Conservation (phyloP, 2,888 invertebrate species). For the Lydus trimaculatus region DNA sequence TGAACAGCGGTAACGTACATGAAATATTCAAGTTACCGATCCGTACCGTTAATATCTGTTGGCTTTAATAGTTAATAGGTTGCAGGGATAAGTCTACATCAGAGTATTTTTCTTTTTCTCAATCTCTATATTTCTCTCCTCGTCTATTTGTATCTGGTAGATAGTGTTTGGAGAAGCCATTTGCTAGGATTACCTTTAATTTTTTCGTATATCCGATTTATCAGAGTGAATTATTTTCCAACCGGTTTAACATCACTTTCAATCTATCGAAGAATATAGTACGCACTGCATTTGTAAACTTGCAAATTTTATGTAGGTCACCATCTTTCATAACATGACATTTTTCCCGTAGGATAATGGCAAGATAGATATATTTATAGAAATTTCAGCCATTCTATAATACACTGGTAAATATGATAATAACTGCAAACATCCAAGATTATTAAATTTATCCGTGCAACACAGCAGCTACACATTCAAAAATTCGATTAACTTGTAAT, state of each 20-base stretch:
- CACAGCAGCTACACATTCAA: not conserved
- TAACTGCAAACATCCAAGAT: too few relatives aligned
- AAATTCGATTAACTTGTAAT: slow-evolving; percentile 27
- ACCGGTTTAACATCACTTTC: slow-evolving; percentile 32
- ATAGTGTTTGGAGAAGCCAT: slow-evolving; percentile 52
- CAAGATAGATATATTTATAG: not conserved
- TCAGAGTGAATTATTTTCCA: slow-evolving; percentile 44
- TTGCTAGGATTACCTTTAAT: slow-evolving; percentile 54
- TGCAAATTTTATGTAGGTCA: not conserved
- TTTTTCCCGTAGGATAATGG: not conserved
- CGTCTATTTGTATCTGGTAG: slow-evolving; percentile 36
- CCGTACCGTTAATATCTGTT: slow-evolving; percentile 47
- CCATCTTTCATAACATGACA: not conserved
- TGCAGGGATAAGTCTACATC: slow-evolving; percentile 44
- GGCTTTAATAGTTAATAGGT: slow-evolving; percentile 52
- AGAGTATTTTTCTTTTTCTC: slow-evolving; percentile 33
- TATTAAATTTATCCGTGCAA: not conserved
- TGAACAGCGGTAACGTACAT: slow-evolving; percentile 43
- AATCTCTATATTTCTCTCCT: not conserved
- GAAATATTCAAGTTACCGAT: slow-evolving; percentile 44
- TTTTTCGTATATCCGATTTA: slow-evolving; percentile 51
- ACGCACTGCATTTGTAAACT: not conserved
- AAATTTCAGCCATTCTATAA: not conserved
- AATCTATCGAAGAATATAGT: slow-evolving; percentile 17
- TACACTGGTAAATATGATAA: not conserved